These are phyloP conservation scores for Orchestia grillus DNA, from an alignment of 1,140 invertebrate species.

Conservation along the genomic window DNA sequence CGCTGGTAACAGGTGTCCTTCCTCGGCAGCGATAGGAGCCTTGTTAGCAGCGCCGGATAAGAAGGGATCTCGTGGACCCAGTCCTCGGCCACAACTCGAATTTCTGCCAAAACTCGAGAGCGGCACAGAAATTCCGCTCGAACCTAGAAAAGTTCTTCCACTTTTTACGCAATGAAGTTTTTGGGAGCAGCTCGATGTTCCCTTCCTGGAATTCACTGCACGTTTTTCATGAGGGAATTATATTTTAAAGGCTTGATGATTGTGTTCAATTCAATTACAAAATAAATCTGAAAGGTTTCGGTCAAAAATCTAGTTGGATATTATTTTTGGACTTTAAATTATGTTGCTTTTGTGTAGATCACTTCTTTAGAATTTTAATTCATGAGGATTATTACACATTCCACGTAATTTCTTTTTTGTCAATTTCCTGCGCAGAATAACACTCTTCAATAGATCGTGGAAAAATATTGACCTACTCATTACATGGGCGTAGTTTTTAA, in stretches of 20 bases:
- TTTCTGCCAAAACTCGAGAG: neutral
- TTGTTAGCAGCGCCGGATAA: conserved; percentile 21
- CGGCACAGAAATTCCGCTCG: neutral
- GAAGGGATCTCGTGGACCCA: neutral
- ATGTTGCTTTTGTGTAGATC: too few relatives aligned
- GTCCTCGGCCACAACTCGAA: neutral
- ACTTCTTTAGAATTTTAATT: too few relatives aligned
- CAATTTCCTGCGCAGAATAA: too few relatives aligned
- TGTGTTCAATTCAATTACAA: neutral
- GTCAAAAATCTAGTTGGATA: neutral
- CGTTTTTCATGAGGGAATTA: neutral
- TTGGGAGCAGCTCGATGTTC: neutral
- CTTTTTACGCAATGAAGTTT: neutral
- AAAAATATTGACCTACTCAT: too few relatives aligned
- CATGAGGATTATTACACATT: too few relatives aligned
- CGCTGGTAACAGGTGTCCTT: conserved; percentile 42
- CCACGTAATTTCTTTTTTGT: too few relatives aligned
- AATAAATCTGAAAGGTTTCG: neutral
- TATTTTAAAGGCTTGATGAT: neutral
- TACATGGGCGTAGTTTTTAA: too few relatives aligned
- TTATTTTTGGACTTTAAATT: too few relatives aligned
- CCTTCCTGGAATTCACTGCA: neutral
- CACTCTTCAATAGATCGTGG: too few relatives aligned
- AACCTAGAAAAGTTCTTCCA: neutral
- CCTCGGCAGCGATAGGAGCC: neutral